These are phyloP conservation scores for Cosmia trapezina DNA, from an alignment of 2,888 invertebrate species.

Conservation along the genomic window DNA sequence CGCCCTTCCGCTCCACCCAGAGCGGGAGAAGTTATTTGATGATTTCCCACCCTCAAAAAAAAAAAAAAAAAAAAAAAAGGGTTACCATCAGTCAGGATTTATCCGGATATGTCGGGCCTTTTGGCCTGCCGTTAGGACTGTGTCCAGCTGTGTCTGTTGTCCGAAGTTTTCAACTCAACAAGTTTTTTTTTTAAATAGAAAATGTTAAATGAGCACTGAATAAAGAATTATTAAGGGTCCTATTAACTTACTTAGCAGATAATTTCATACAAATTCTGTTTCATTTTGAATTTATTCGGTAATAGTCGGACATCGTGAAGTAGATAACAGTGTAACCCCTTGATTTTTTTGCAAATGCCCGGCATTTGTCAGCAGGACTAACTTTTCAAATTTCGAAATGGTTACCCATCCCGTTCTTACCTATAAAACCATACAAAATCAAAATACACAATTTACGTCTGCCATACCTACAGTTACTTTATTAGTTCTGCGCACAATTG, in stretches of 20 bases:
- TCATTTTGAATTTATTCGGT: no score
- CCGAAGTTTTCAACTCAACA: neutral
- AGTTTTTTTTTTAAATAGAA: neutral
- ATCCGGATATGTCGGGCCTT: neutral
- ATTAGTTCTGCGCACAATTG: conserved; percentile 19
- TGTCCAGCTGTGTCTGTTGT: no score
- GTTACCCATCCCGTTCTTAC: neutral
- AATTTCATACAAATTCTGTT: no score
- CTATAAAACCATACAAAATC: neutral
- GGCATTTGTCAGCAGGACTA: neutral
- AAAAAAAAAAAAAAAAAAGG: no score
- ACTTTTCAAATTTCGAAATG: neutral
- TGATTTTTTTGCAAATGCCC: neutral
- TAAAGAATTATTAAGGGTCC: neutral
- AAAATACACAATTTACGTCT: conserved; percentile 6
- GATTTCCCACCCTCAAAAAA: no score
- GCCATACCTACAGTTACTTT: neutral
- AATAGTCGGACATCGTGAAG: no score
- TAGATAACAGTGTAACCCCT: no score
- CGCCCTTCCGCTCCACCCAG: no score
- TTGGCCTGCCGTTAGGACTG: neutral
- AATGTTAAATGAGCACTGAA: neutral
- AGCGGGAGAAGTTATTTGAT: no score
- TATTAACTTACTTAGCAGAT: no score
- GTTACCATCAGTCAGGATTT: no score